Conservation (phyloP, 2,113 vertebrate genomes). For the Thalassoma bifasciatum region DNA sequence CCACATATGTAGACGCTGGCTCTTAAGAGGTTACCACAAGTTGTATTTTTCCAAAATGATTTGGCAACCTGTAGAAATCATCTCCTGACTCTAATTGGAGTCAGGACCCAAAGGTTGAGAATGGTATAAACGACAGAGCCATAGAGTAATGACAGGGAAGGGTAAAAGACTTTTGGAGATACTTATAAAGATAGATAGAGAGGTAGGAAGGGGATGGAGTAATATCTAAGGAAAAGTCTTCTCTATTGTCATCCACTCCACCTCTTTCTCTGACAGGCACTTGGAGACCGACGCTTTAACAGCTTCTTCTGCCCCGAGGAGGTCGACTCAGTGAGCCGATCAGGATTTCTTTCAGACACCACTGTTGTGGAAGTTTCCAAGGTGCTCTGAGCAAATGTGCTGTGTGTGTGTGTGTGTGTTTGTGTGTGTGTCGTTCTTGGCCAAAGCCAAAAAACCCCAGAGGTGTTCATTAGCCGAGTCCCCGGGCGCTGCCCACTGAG, state of each 20-base stretch:
- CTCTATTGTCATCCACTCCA: constrained; percentile 21
- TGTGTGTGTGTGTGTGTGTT: background rate
- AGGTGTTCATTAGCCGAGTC: constrained; percentile 71
- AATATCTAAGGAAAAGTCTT: constrained; percentile 28
- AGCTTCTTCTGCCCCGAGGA: constrained; percentile 25
- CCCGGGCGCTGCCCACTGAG: constrained; percentile 24
- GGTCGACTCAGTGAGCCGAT: constrained; percentile 11
- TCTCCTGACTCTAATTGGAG: too few species aligned
- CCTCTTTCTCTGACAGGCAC: constrained; percentile 22
- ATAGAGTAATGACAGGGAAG: constrained; percentile 26
- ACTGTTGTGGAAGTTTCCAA: constrained; percentile 41
- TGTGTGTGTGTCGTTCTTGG: background rate
- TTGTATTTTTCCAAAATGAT: too few species aligned
- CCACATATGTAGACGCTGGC: too few species aligned
- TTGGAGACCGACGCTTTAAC: constrained; percentile 9
- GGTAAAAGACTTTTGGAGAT: background rate
- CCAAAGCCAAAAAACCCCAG: constrained; percentile 39
- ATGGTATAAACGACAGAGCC: constrained; percentile 5
- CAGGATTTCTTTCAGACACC: background rate
- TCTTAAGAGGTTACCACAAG: too few species aligned
- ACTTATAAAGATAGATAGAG: constrained; percentile 9
- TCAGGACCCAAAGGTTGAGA: background rate
- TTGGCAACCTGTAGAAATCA: too few species aligned
- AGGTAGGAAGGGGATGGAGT: constrained; percentile 28
- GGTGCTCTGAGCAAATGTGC: constrained; percentile 4